Percentiles rank a stretch among this genome's conserved stretches.
Evolutionary conservation across 2,797 vertebrate genomes (phyloP).

Genomic region (Allobates femoralis): DNA sequence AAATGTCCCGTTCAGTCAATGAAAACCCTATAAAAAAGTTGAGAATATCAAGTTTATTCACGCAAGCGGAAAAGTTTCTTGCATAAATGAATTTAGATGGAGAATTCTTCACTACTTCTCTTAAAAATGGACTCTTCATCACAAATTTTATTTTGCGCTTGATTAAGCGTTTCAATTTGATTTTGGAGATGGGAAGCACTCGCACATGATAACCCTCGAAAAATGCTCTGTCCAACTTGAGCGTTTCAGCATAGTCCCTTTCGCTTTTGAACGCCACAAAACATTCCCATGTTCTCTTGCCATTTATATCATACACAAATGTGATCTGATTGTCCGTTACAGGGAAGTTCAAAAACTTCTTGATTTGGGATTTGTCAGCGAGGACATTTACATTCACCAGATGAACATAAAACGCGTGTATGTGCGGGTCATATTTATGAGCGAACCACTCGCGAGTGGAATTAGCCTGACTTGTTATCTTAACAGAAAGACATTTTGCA

Average conservation of each 20-base stretch:
- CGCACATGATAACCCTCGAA: slow-evolving; percentile 79
- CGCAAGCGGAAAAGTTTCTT: slow-evolving; percentile 91
- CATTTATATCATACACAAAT: slow-evolving; percentile 75
- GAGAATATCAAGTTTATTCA: slow-evolving; percentile 90
- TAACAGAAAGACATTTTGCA: slow-evolving; percentile 62
- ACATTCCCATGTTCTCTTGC: slow-evolving; percentile 78
- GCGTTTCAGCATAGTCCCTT: slow-evolving; percentile 84
- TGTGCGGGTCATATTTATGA: slow-evolving; percentile 45
- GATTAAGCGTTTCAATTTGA: slow-evolving; percentile 80
- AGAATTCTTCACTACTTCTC: slow-evolving; percentile 52
- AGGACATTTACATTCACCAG: slow-evolving; percentile 85
- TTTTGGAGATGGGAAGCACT: slow-evolving; percentile 86
- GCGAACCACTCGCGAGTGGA: neutral
- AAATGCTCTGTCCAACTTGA: slow-evolving; percentile 80
- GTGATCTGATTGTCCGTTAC: slow-evolving; percentile 88
- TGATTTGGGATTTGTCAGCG: slow-evolving; percentile 84
- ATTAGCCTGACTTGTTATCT: neutral
- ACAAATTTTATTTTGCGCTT: neutral
- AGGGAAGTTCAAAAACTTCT: slow-evolving; percentile 77
- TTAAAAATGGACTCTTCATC: neutral
- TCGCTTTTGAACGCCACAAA: slow-evolving; percentile 87
- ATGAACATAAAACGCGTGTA: slow-evolving; percentile 84
- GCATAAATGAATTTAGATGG: slow-evolving; percentile 79
- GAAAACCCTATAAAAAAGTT: slow-evolving; percentile 89
- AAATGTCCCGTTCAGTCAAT: slow-evolving; percentile 84